Conservation (phyloP, 2,888 invertebrate species). For the Pristionchus japonicus region DNA sequence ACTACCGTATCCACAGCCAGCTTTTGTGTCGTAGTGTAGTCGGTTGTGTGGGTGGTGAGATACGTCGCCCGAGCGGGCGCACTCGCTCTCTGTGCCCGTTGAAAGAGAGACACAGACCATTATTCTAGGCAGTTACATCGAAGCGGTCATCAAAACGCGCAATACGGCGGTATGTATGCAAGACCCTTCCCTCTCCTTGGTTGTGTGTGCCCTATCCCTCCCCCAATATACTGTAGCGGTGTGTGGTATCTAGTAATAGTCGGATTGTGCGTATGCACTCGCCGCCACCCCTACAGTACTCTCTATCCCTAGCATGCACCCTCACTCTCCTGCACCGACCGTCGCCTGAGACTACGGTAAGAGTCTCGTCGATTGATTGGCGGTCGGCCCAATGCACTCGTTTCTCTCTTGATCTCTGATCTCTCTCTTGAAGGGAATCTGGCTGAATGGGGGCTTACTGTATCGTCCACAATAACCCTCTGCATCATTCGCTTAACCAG, state of each 20-base stretch:
- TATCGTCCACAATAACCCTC: not conserved
- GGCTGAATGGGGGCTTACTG: not conserved
- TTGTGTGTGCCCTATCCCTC: not conserved
- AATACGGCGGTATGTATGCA: constrained; percentile 22
- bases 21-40: constrained; percentile 30
- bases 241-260: not conserved
- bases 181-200: constrained; percentile 3
- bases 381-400: constrained; percentile 18
- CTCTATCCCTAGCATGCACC: constrained; percentile 27
- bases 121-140: constrained; percentile 11
- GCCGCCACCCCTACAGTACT: not conserved
- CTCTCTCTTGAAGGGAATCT: not conserved
- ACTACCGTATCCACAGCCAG: not conserved
- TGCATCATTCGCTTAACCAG: not conserved
- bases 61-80: not conserved
- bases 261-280: not conserved
- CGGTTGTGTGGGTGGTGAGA: not conserved
- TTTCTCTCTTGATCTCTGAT: constrained; percentile 30
- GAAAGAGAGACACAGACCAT: not conserved
- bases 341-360: constrained; percentile 16
- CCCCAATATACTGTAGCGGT: not conserved
- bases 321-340: not conserved
- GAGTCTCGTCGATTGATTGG: constrained; percentile 29
- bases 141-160: not conserved
- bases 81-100: not conserved